Evolutionary conservation across 2,888 invertebrate genomes (phyloP), one percentile per base, ranked within the genome.

Genomic region (Melieria picta): DNA sequence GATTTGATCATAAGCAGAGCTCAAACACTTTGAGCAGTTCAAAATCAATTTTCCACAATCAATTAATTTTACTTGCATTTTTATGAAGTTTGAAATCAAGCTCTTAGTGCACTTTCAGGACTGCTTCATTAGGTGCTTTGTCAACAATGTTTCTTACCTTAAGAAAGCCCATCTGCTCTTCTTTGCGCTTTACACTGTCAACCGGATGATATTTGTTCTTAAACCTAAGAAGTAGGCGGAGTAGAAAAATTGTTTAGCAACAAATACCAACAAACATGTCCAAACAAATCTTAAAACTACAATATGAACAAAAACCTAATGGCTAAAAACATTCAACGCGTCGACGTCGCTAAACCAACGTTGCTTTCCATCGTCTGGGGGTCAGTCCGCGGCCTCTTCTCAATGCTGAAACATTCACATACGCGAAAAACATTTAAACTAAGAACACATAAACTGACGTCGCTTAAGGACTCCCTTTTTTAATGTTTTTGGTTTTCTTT

Each of bases 131-230:
- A 16, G 7, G 5, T 56, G 10, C 10, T 42, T 47, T 57, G 5
- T 43, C 16, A 46, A 30, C 55, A 42, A 58, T 47, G 3, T 10
- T 7, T 71, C 77, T 80, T 88, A 95, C 96, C 91, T 93, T 93
- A 57, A 97, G 88, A 71, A 94, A 93, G 71, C 89, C 88, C 70
- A 93, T 88, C 81, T 96, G 95, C 83, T 98, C 97, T 16, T 95
- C 94, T 86, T 94, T 95, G 71, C 96, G 89, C 86, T 94, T 96
- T 48, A 94, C 90, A 67, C 95, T 95, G 83, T 99, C 98, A 87
- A 97, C 97, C 4, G 99, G 99, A 87, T 99, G 99, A 85, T 99
- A 99, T 89, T 99, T 99, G 80, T 95, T 92, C 88, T 98, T 97
- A 91, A 99, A 99, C 99, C 99, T 99, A 88, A 71, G 48, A 63